Base-by-base conservation (phyloP, 1,140 invertebrate species). In the Lucilia sericata region DNA sequence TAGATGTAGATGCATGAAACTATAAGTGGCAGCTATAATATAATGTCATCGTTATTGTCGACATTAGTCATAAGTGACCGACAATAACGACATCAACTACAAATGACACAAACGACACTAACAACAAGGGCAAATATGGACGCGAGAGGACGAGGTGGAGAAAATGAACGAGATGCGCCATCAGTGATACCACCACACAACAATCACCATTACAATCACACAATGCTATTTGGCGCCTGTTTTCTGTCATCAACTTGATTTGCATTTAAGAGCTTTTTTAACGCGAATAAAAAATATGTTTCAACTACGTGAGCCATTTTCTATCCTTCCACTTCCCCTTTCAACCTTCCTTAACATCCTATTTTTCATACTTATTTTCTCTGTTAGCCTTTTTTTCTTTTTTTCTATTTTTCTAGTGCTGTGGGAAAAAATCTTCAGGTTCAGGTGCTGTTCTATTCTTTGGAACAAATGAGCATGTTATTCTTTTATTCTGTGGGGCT, bases 1-100 rank as follows among this genome's bases (percentile, higher is more conserved):
- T 60, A n/a, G 55, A 70, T 21, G 65, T 70, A 12, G n/a, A 70
- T 70, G 9, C 5, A 70, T 55, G 51, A 70, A 19, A 21, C 4
- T 21, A 25, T 70, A 70, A 70, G 65, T 70, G 19, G 65, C 19
- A 21, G 65, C 65, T 70, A 70, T 21, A 70, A 21, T 19, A 25
- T 70, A 70, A 70, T 70, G 65, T 70, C 65, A 70, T 21, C 65
- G 65, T 70, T 70, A 70, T 70, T 70, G 65, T 21, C 65, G 65
- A n/a, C 65, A 70, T 70, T 70, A 70, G 65, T 70, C 65, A 70
- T 70, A 70, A 70, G 65, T 70, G 65, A 70, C 65, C 65, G 19
- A 70, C 65, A 70, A 60, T 60, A 60, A 60, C 13, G 14, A 60
- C 55, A n/a, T 2, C 42, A 42, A 42, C 42, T 42, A 42, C 42